Percentiles rank a stretch among this genome's conserved stretches.
Conservation (phyloP, 2,888 invertebrate genomes). For the Halocaridina rubra region DNA sequence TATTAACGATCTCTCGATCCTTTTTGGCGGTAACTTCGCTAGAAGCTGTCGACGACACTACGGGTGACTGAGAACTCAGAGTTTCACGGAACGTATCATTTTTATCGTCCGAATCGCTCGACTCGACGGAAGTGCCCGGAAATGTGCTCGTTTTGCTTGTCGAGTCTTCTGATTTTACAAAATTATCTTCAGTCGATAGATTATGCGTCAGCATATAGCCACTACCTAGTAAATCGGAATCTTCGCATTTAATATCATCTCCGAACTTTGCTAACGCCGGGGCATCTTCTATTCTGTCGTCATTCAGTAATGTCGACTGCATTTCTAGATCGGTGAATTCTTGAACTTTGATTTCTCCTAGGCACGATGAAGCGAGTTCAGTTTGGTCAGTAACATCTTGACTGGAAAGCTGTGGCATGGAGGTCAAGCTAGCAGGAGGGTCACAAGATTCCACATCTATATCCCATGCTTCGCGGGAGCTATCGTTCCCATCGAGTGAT, state of each 20-base stretch:
- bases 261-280: not conserved
- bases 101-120: not conserved
- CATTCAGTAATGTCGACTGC: not conserved
- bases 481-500: constrained; percentile 57
- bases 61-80: constrained; percentile 25
- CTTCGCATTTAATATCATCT: not conserved
- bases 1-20: not conserved
- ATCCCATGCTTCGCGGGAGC: constrained; percentile 56
- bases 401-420: not conserved
- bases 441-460: constrained; percentile 33
- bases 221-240: not conserved
- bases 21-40: not conserved
- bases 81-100: constrained; percentile 13
- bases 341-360: constrained; percentile 1
- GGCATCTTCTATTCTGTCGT: not conserved
- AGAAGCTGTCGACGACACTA: not conserved
- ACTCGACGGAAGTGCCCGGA: not conserved
- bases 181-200: not conserved
- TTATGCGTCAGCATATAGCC: not conserved
- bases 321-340: not conserved
- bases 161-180: not conserved
- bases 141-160: not conserved
- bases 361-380: not conserved
- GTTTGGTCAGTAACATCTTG: not conserved
- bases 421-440: not conserved